Conservation (phyloP, 2,113 vertebrate species). For the Balaenoptera acutorostrata region DNA sequence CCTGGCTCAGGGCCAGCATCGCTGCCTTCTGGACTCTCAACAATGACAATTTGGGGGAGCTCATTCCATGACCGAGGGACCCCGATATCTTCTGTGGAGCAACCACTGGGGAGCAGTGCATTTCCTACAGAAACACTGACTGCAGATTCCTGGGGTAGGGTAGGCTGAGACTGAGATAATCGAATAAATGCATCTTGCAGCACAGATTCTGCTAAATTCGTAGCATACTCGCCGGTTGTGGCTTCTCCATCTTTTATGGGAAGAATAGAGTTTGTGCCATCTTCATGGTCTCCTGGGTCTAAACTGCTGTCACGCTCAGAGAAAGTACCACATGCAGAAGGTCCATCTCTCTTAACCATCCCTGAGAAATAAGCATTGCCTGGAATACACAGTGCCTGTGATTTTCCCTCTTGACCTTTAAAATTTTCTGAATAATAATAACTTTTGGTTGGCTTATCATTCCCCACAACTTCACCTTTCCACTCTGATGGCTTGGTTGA, state of each 20-base stretch:
- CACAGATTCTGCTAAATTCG: constrained; percentile 94
- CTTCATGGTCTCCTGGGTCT: not conserved
- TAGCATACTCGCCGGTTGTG: constrained; percentile 91
- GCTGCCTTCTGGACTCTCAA: constrained; percentile 93
- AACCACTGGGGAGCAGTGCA: constrained; percentile 57
- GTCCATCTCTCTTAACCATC: constrained; percentile 60
- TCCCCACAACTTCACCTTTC: constrained; percentile 48
- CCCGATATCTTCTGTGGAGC: constrained; percentile 68
- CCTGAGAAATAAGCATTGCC: constrained; percentile 49
- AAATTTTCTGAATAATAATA: not conserved
- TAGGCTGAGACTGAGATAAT: constrained; percentile 89
- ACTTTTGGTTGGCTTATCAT: not conserved
- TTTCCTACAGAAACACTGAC: constrained; percentile 80
- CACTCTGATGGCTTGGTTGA: constrained; percentile 31
- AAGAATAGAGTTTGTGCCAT: not conserved
- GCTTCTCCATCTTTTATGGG: constrained; percentile 58
- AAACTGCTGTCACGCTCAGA: not conserved
- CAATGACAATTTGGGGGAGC: constrained; percentile 96
- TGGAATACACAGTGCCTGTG: not conserved
- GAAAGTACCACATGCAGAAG: not conserved
- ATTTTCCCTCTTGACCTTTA: constrained; percentile 30
- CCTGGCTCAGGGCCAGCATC: constrained; percentile 82
- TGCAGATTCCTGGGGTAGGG: constrained; percentile 84
- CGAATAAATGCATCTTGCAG: constrained; percentile 95
- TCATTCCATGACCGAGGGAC: constrained; percentile 86